Evolutionary conservation across 30 jellyfish, hydroid and myxozoan genomes (phyloP).

Genomic region (Hydra vulgaris): DNA sequence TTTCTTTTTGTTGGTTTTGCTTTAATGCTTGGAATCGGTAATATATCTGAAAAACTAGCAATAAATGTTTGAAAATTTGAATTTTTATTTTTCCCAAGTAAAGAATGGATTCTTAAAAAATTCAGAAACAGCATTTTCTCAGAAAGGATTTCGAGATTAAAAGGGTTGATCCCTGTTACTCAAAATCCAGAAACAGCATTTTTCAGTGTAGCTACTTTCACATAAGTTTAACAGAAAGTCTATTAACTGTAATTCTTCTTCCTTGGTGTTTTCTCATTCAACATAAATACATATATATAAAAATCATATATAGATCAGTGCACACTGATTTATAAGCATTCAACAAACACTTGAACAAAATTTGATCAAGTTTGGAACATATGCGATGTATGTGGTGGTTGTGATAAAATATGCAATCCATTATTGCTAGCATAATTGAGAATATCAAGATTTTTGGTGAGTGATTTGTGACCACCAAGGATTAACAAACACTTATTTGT

Average conservation of each 20-base stretch:
- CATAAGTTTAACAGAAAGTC: slow-evolving; percentile 2
- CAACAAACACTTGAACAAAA: neutral
- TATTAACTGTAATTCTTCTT: slow-evolving; percentile 3
- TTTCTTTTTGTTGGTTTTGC: neutral
- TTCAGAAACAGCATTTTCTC: too few relatives aligned
- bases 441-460: neutral
- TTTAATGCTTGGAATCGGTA: neutral
- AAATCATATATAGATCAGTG: too few relatives aligned
- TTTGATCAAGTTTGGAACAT: neutral
- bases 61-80: too few relatives aligned
- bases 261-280: neutral
- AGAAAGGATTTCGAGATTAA: neutral
- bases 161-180: neutral
- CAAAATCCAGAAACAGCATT: slow-evolving; percentile 6
- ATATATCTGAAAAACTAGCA: slow-evolving; percentile 9
- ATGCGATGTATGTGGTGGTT: neutral
- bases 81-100: neutral
- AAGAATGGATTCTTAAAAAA: neutral
- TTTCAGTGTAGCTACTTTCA: neutral
- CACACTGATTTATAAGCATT: neutral
- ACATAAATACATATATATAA: too few relatives aligned
- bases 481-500: neutral
- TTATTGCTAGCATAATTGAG: neutral
- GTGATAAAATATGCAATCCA: neutral
- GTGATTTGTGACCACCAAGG: neutral